Base-by-base conservation (phyloP, 2,888 invertebrate species). In the Cephus spinipes region DNA sequence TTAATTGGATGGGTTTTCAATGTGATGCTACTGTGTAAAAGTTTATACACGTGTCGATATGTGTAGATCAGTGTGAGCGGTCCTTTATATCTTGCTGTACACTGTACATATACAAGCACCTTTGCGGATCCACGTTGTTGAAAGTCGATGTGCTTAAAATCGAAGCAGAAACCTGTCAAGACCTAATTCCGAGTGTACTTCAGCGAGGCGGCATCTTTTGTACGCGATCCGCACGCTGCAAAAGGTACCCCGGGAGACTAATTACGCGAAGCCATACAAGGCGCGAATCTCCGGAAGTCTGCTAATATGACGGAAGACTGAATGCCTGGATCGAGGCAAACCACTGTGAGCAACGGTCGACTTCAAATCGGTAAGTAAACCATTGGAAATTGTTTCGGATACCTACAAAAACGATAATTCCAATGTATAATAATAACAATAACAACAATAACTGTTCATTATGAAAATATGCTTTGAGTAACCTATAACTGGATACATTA, bases 361-460 rank as follows among this genome's bases (percentile, higher is more conserved):
- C 77, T 80, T 80, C 77, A 78, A 81, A 83, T 84, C 81, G 83
- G 85, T 85, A 79, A 85, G 85, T 84, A 77, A 30, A 40, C n/a
- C 68, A 23, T 55, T 23, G 55, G 23, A 23, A 55, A 40, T 40
- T 40, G 15, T 15, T 15, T 40, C 6, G 15, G 15, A 40, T 40
- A 40, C 15, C 15, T 40, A 40, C 1, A 40, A 40, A 12, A 6
- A 6, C 0, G 6, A 4, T 0, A 40, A 55, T 55, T 55, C 55
- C 6, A 55, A 1, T 6, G 9, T 55, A 15, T 15, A 23, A 55
- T 23, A 9, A 55, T 40, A 9, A 15, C 6, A 23, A 40, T 15
- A 40, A 1, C 6, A 40, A 40, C 6, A 40, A 6, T 23, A 55
- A 55, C 23, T 23, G 2, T 40, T 15, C 6, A 15, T 15, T 40